These are phyloP conservation scores for Bugula neritina DNA, from an alignment of 2,888 invertebrate genomes.

Conservation along the genomic window DNA sequence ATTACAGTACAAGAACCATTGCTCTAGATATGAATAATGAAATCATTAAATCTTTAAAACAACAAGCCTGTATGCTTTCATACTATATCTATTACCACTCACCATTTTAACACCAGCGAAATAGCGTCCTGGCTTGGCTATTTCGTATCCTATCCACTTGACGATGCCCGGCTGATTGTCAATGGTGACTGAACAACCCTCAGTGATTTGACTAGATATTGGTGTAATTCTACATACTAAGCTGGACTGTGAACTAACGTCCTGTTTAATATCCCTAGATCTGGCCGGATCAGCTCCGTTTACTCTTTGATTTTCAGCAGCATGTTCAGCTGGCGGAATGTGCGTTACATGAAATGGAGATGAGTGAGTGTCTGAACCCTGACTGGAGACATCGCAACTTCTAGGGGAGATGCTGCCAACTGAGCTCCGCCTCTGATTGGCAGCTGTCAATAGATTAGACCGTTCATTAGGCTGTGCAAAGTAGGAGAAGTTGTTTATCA, in stretches of 20 bases:
- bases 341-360: neutral
- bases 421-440: neutral
- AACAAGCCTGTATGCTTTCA: too few relatives aligned
- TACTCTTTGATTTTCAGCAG: neutral
- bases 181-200: slow-evolving; percentile 2
- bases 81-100: too few relatives aligned
- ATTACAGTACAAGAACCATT: too few relatives aligned
- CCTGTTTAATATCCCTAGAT: neutral
- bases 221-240: neutral
- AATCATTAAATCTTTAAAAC: too few relatives aligned
- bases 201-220: slow-evolving; percentile 14
- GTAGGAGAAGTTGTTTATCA: too few relatives aligned
- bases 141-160: slow-evolving; percentile 20
- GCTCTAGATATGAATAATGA: too few relatives aligned
- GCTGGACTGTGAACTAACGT: neutral
- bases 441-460: neutral
- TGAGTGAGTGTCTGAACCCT: neutral
- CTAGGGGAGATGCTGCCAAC: slow-evolving; percentile 23
- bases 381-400: slow-evolving; percentile 20
- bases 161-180: slow-evolving; percentile 12
- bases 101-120: slow-evolving; percentile 22
- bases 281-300: neutral
- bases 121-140: slow-evolving; percentile 1
- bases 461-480: too few relatives aligned
- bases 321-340: neutral